These are phyloP conservation scores for Psettodes erumei DNA, from an alignment of 2,113 vertebrate genomes.

Conservation along the genomic window DNA sequence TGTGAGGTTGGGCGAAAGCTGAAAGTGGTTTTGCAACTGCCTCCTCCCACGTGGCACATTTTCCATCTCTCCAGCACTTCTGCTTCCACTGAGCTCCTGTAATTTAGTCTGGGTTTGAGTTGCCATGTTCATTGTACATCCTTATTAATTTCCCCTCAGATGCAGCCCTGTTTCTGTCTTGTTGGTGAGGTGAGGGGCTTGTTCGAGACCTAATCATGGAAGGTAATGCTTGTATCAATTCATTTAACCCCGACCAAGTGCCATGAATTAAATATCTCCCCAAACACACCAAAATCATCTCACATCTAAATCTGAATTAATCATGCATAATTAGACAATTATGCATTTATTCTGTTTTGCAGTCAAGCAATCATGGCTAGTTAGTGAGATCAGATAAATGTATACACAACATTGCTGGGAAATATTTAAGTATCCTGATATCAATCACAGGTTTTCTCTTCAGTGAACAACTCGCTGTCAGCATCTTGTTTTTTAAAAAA, in stretches of 20 bases:
- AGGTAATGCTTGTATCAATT: conserved; percentile 59
- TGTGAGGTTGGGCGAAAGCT: not conserved
- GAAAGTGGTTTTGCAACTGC: not conserved
- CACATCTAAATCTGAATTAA: conserved; percentile 64
- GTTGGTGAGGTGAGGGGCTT: conserved; percentile 43
- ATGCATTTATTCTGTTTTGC: conserved; percentile 69
- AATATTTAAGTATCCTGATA: conserved; percentile 16
- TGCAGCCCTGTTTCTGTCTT: conserved; percentile 47
- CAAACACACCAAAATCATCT: conserved; percentile 65
- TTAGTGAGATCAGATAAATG: conserved; percentile 43
- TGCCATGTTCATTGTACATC: conserved; percentile 14
- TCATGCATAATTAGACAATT: conserved; percentile 67
- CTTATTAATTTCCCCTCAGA: conserved; percentile 47
- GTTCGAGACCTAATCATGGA: conserved; percentile 41
- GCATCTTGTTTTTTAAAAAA: not conserved
- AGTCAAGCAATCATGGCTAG: conserved; percentile 55
- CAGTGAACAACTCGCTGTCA: too few relatives aligned
- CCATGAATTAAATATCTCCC: conserved; percentile 67
- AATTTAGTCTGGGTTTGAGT: conserved; percentile 39
- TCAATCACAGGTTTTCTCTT: not conserved
- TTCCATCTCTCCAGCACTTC: conserved; percentile 9
- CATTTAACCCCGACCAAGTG: conserved; percentile 73
- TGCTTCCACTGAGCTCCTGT: not conserved
- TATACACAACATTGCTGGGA: conserved; percentile 11
- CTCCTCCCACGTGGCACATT: not conserved